phyloP scores from a whole-genome alignment of 2,797 vertebrate genomes.

The Moxostoma hubbsi region DNA sequence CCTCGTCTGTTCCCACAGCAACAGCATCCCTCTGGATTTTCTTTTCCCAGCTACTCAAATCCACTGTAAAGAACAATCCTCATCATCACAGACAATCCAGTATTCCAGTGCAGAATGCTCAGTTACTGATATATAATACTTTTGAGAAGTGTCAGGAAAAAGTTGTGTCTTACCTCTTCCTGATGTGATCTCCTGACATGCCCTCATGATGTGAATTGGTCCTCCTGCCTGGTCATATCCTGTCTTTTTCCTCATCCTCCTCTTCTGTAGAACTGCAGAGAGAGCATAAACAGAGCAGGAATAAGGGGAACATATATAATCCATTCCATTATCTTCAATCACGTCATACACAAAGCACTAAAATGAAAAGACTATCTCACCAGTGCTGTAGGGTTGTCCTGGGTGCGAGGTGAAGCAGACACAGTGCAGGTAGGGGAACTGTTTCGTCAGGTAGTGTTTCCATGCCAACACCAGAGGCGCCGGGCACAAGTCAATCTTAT shows the following conservation, averaged over 20 bases:
- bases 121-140: too few species aligned
- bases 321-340: background rate
- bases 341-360: background rate
- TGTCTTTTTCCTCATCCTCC: constrained; percentile 80
- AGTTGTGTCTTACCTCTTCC: constrained; percentile 79
- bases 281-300: constrained; percentile 16
- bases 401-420: constrained; percentile 91
- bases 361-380: constrained; percentile 58
- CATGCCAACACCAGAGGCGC: constrained; percentile 87
- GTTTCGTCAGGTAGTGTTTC: constrained; percentile 88
- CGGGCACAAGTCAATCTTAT: constrained; percentile 89
- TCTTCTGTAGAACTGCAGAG: constrained; percentile 85
- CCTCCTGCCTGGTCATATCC: constrained; percentile 84
- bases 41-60: constrained; percentile 62
- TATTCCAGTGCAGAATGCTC: too few species aligned
- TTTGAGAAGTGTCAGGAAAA: background rate
- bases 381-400: constrained; percentile 80
- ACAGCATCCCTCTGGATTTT: constrained; percentile 88
- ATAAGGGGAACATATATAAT: background rate
- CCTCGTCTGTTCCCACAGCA: constrained; percentile 73
- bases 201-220: constrained; percentile 83
- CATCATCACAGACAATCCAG: constrained; percentile 16
- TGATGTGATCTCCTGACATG: constrained; percentile 86
- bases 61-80: constrained; percentile 73
- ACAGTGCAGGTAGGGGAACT: constrained; percentile 83